Conservation (phyloP, 2,113 vertebrate species). For the Cervus canadensis region DNA sequence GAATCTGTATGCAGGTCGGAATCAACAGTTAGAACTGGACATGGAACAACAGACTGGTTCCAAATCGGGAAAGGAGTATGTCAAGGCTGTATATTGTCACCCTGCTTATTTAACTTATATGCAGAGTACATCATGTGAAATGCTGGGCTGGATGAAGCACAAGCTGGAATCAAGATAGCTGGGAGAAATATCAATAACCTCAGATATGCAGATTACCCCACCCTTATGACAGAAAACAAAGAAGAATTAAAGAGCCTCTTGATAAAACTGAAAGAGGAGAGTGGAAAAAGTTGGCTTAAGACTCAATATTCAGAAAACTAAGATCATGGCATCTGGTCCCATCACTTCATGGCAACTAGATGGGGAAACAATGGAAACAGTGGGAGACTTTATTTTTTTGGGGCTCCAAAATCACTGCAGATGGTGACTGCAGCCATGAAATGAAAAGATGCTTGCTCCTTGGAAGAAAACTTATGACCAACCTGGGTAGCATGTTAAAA, state of each 20-base stretch:
- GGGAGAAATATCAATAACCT: not conserved
- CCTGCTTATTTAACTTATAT: not conserved
- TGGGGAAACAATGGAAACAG: not conserved
- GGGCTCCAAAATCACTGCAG: not conserved
- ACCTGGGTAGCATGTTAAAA: not conserved
- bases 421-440: not conserved
- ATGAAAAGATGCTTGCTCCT: not conserved
- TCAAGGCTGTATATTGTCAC: not conserved
- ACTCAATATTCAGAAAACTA: not conserved
- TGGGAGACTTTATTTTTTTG: fast-evolving
- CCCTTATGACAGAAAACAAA: not conserved
- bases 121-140: not conserved
- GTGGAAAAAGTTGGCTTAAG: not conserved
- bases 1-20: not conserved
- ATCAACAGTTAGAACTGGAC: not conserved
- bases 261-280: not conserved
- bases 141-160: not conserved
- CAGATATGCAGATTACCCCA: not conserved
- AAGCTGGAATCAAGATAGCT: not conserved
- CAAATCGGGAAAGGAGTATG: not conserved
- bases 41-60: not conserved
- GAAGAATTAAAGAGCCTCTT: not conserved
- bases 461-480: not conserved
- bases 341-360: not conserved
- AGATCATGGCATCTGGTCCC: not conserved